These are phyloP conservation scores for Bombyx mori DNA, from an alignment of 1,140 invertebrate genomes.

Conservation along the genomic window ASM3026992v2 NC_085107.1:1928001-1928500, in stretches of 20 bases:
- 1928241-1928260: slow-evolving; percentile 24
- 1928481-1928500: slow-evolving; percentile 17
- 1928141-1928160: slow-evolving; percentile 14
- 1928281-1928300: slow-evolving; percentile 28
- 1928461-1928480: no score
- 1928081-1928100: background rate
- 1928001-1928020: slow-evolving; percentile 8
- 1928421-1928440: slow-evolving; percentile 26
- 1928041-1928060: slow-evolving; percentile 9
- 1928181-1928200: slow-evolving; percentile 14
- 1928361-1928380: slow-evolving; percentile 29
- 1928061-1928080: slow-evolving; percentile 3
- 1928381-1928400: slow-evolving; percentile 21
- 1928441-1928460: slow-evolving; percentile 30
- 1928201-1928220: slow-evolving; percentile 9
- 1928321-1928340: slow-evolving; percentile 50
- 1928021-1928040: slow-evolving; percentile 9
- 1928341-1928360: slow-evolving; percentile 17
- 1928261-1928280: slow-evolving; percentile 25
- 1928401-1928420: slow-evolving; percentile 27
- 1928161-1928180: slow-evolving; percentile 11
- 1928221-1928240: slow-evolving; percentile 20
- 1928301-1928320: slow-evolving; percentile 26
- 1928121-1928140: slow-evolving; percentile 14
- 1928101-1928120: slow-evolving; percentile 11